Percentiles rank a stretch among this genome's conserved stretches.
Conservation (phyloP, 2,113 vertebrate genomes). For the Dicaeum eximium region DNA sequence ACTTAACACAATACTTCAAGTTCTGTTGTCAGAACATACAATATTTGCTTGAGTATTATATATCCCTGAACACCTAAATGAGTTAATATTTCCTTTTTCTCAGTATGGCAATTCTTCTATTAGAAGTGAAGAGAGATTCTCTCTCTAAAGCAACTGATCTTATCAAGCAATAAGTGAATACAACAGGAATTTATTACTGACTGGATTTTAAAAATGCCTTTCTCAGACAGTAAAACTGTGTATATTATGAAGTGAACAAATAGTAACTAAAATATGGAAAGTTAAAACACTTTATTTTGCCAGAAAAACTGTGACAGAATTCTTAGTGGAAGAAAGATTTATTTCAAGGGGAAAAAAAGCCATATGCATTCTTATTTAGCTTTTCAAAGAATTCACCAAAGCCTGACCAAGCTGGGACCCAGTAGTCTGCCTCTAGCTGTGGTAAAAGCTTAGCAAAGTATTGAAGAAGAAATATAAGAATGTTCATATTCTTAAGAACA, state of each 20-base stretch:
- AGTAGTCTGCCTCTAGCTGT: not conserved
- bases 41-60: not conserved
- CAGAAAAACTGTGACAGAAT: not conserved
- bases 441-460: not conserved
- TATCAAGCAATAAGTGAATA: not conserved
- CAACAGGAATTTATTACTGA: not conserved
- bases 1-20: not conserved
- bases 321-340: not conserved
- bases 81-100: constrained; percentile 23
- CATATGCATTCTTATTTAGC: not conserved
- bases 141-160: not conserved
- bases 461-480: not conserved
- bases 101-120: not conserved
- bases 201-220: not conserved
- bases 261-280: not conserved
- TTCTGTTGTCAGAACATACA: not conserved
- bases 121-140: not conserved
- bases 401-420: not conserved
- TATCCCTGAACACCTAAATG: not conserved
- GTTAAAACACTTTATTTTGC: not conserved
- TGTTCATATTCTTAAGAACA: constrained; percentile 7
- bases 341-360: not conserved
- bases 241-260: not conserved
- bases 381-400: constrained; percentile 9
- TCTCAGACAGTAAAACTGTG: not conserved